phyloP scores from a whole-genome alignment of 2,888 invertebrate species.

The Monochamus alternatus region DNA sequence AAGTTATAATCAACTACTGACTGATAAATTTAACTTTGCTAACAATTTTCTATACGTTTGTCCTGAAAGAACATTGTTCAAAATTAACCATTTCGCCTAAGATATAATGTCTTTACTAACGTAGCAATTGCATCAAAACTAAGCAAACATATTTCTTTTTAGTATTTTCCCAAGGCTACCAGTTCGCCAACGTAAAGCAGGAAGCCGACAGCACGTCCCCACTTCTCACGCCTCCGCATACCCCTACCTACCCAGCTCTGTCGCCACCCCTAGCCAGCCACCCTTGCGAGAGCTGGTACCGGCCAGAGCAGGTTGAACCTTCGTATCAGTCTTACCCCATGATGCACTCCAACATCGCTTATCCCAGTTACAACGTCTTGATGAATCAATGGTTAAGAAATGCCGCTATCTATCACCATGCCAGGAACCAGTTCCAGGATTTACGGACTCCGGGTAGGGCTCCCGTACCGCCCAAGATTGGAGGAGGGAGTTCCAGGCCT shows the following conservation, averaged over 20 bases:
- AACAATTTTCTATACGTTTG: too few species aligned
- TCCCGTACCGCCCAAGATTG: slow-evolving; percentile 70
- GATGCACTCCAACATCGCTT: slow-evolving; percentile 33
- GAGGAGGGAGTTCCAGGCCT: slow-evolving; percentile 73
- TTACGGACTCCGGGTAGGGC: slow-evolving; percentile 66
- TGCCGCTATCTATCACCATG: slow-evolving; percentile 80
- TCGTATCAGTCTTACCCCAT: slow-evolving; percentile 61
- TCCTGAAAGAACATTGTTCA: too few species aligned
- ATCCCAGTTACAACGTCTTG: slow-evolving; percentile 71
- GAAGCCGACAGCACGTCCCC: slow-evolving; percentile 70
- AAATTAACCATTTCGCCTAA: too few species aligned
- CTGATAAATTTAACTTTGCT: too few species aligned
- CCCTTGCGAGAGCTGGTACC: slow-evolving; percentile 66
- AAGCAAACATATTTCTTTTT: slow-evolving; percentile 24
- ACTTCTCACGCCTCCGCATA: slow-evolving; percentile 82
- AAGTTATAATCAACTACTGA: too few species aligned
- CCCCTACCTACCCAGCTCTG: slow-evolving; percentile 75
- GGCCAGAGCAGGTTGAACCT: slow-evolving; percentile 52
- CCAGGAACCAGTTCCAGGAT: slow-evolving; percentile 62
- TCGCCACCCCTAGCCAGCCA: slow-evolving; percentile 60
- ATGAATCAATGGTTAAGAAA: slow-evolving; percentile 85
- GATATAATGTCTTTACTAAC: too few species aligned
- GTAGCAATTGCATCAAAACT: too few species aligned
- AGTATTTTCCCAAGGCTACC: slow-evolving; percentile 48
- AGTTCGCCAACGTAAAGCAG: slow-evolving; percentile 64